phyloP scores from a whole-genome alignment of 2,888 invertebrate genomes.

The Eucriotettix oculatus region DNA sequence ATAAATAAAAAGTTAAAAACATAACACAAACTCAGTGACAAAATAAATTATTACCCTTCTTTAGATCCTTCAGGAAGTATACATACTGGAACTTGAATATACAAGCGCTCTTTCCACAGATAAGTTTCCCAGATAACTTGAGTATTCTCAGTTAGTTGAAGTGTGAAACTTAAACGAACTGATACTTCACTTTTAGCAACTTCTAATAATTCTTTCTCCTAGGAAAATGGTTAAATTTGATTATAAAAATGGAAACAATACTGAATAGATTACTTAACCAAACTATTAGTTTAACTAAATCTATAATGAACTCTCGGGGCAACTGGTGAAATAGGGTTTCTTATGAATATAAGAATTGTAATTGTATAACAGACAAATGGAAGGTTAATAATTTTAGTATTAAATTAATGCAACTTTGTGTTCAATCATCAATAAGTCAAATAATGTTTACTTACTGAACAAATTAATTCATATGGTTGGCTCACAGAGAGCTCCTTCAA shows the following conservation, averaged over 20 bases:
- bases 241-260: no score
- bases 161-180: slow-evolving; percentile 56
- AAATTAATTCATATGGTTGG: slow-evolving; percentile 19
- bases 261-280: no score
- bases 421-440: not conserved
- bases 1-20: not conserved
- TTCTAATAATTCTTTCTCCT: slow-evolving; percentile 37
- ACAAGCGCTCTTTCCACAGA: slow-evolving; percentile 60
- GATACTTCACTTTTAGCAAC: slow-evolving; percentile 50
- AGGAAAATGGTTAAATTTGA: not conserved
- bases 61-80: slow-evolving; percentile 83
- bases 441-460: slow-evolving; percentile 22
- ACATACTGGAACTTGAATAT: slow-evolving; percentile 74
- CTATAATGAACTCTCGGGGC: no score
- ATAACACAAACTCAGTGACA: not conserved
- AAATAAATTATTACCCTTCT: slow-evolving; percentile 42
- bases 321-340: no score
- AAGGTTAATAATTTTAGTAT: no score
- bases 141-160: slow-evolving; percentile 60
- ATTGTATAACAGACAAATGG: no score
- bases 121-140: slow-evolving; percentile 75
- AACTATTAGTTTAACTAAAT: no score
- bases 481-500: slow-evolving; percentile 48
- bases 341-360: no score
- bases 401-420: no score